Evolutionary conservation across 2,888 invertebrate genomes (phyloP).

Genomic region (Phalangium opilio): DNA sequence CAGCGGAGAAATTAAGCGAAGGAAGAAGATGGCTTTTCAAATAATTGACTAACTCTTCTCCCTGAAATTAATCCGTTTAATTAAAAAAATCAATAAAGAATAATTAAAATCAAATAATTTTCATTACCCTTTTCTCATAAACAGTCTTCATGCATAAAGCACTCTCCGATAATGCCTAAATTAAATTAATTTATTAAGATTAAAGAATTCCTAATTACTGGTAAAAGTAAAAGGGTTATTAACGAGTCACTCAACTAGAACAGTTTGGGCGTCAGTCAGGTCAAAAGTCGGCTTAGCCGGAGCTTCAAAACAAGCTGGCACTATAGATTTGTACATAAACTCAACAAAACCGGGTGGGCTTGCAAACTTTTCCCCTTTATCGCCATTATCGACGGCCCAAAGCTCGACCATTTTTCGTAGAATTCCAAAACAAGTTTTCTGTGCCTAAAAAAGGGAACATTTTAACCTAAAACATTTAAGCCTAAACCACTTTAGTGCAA

Average conservation of each 20-base stretch:
- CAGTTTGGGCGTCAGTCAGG: slow-evolving; percentile 37
- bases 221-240: not conserved
- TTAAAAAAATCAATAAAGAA: slow-evolving; percentile 1
- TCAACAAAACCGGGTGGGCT: slow-evolving; percentile 32
- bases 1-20: slow-evolving; percentile 30
- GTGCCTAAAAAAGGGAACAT: too few relatives aligned
- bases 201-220: not conserved
- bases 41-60: slow-evolving; percentile 34
- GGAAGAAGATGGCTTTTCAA: slow-evolving; percentile 34
- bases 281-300: slow-evolving; percentile 38
- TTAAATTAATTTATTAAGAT: not conserved
- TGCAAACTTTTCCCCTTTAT: slow-evolving; percentile 1
- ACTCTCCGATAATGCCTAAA: slow-evolving; percentile 27
- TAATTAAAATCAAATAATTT: not conserved
- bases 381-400: slow-evolving; percentile 26
- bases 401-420: slow-evolving; percentile 35
- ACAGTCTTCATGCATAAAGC: slow-evolving; percentile 26
- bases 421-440: slow-evolving; percentile 37
- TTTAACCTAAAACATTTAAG: too few relatives aligned
- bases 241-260: slow-evolving; percentile 25
- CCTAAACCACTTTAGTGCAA: not conserved
- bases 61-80: slow-evolving; percentile 19
- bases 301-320: slow-evolving; percentile 39
- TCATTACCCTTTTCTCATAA: slow-evolving; percentile 24
- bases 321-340: slow-evolving; percentile 37